Conservation (phyloP, 2,888 invertebrate species). For the Galeruca laticollis region DNA sequence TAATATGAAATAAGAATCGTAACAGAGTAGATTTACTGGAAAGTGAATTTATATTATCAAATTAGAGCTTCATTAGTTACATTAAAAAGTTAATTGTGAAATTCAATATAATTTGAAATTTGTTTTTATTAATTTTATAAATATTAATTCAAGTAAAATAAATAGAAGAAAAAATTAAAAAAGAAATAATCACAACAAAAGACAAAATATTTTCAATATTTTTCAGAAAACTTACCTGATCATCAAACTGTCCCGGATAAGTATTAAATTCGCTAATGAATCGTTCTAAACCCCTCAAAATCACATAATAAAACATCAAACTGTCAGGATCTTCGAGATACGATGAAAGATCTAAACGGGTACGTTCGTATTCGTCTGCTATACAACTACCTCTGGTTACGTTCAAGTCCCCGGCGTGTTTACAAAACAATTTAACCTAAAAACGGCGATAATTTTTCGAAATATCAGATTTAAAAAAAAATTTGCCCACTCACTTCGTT, state of each 20-base stretch:
- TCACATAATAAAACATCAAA: constrained; percentile 89
- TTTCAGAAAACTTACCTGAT: constrained; percentile 71
- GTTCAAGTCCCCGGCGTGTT: constrained; percentile 85
- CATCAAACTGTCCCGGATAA: constrained; percentile 88
- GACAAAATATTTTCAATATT: too few relatives aligned
- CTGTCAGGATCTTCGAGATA: constrained; percentile 84
- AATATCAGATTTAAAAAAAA: constrained; percentile 2
- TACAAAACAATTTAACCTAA: constrained; percentile 85
- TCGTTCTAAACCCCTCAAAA: constrained; percentile 90
- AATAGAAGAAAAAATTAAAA: background rate
- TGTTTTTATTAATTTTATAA: too few relatives aligned
- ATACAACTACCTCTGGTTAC: constrained; percentile 85
- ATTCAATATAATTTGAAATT: too few relatives aligned
- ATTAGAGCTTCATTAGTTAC: too few relatives aligned
- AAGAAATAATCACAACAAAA: too few relatives aligned
- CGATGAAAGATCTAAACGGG: constrained; percentile 59
- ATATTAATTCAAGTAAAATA: too few relatives aligned
- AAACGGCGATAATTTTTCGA: too few relatives aligned
- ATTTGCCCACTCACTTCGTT: constrained; percentile 67
- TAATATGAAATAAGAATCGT: too few relatives aligned
- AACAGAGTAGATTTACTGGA: too few relatives aligned
- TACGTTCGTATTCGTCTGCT: constrained; percentile 81
- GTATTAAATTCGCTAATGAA: constrained; percentile 90
- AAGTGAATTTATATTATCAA: too few relatives aligned
- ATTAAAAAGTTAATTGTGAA: too few relatives aligned